Base-by-base conservation (phyloP, 2,888 invertebrate species). In the Pollenia amentaria region DNA sequence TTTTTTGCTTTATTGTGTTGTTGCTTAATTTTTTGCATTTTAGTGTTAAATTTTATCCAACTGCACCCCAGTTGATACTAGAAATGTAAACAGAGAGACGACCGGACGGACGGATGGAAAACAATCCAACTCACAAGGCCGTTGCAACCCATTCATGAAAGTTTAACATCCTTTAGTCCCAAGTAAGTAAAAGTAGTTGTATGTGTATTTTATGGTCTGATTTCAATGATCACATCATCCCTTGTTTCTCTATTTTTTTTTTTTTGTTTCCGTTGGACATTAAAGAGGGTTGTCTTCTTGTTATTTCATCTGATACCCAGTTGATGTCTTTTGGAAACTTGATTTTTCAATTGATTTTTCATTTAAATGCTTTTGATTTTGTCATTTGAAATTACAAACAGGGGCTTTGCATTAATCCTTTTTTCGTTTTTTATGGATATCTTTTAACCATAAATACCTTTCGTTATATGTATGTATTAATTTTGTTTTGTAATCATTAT, bases 281-380 rank as follows among this genome's bases (percentile, higher is more conserved):
- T 18, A 73, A 72, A 84, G 77, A 78, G 77, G 84, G 84, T 84
- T 84, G 84, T 73, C 48, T 53, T 51, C 67, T 79, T 84, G 73
- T 84, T 84, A 69, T 67, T 73, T 46, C 72, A 84, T 73, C 78
- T 84, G 78, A 42, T 72, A 42, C 51, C 60, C 57, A 11, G 51
- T 78, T 65, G 51, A n/a, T 78, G 53, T 60, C 40, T 64, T 84
- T 62, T 72, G 48, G 18, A 64, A 84, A 84, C 80, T 88, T 87
- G 88, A 88, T 88, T 87, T 87, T 87, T 87, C 88, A 87, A 88
- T 88, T 87, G 88, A 86, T 87, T 84, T 87, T 86, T 81, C 67
- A 73, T 84, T 78, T 67, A 77, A 77, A 67, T 53, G 2, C 53
- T 57, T 53, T 51, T 65, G 48, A 16, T 44, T 29, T 29, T 78